Evolutionary conservation across 2,888 invertebrate species (phyloP).

Genomic region (Hypomecis atomaria): DNA sequence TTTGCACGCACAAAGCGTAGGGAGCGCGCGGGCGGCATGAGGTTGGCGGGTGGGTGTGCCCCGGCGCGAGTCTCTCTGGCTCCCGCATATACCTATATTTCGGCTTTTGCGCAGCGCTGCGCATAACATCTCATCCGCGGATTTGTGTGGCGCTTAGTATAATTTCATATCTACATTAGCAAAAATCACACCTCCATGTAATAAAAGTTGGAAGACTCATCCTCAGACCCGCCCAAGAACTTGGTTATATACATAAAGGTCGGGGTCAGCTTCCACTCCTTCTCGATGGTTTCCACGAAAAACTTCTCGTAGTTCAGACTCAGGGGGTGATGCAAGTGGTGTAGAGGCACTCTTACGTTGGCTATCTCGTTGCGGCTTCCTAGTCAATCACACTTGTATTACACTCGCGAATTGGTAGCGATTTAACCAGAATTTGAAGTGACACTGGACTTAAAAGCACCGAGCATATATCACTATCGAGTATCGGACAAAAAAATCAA

Average conservation of each 20-base stretch:
- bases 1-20: too few species aligned
- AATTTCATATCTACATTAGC: background rate
- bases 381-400: conserved; percentile 24
- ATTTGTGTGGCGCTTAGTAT: too few species aligned
- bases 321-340: background rate
- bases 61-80: too few species aligned
- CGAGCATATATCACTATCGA: too few species aligned
- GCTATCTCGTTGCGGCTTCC: conserved; percentile 40
- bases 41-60: too few species aligned
- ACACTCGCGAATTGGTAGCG: background rate
- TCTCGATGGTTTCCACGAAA: background rate
- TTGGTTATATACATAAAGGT: conserved; percentile 2
- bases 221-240: background rate
- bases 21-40: too few species aligned
- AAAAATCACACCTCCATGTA: conserved; percentile 13
- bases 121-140: too few species aligned
- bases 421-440: too few species aligned
- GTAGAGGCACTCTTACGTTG: background rate
- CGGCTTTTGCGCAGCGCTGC: too few species aligned
- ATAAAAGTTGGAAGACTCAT: conserved; percentile 10
- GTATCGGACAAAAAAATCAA: too few species aligned
- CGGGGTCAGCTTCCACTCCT: conserved; percentile 1
- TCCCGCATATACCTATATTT: too few species aligned
- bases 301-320: background rate
- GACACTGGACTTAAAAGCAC: too few species aligned